Evolutionary conservation across 2,888 invertebrate genomes (phyloP).

Genomic region (Sinohyriopsis cumingii): DNA sequence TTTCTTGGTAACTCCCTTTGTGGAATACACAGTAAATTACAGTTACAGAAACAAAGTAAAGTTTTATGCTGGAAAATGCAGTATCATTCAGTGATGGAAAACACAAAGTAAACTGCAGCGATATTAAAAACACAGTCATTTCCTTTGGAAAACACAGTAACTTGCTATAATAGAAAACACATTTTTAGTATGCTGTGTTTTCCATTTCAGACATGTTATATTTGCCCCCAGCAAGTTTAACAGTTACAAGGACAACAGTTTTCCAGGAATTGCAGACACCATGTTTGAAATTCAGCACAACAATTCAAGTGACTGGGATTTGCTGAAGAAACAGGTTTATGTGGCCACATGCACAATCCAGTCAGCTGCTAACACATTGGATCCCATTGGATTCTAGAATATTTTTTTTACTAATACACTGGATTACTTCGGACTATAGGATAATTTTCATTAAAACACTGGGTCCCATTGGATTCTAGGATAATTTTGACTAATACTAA

Average conservation of each 20-base stretch:
- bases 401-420: no score
- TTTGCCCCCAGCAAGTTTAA: conserved; percentile 64
- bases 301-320: conserved; percentile 39
- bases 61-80: no score
- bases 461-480: no score
- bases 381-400: conserved; percentile 34
- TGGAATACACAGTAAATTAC: no score
- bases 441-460: no score
- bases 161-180: neutral
- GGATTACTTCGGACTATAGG: no score
- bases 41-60: no score
- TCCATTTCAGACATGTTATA: conserved; percentile 60
- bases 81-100: no score
- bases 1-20: no score
- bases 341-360: conserved; percentile 44
- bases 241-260: conserved; percentile 51
- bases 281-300: conserved; percentile 47
- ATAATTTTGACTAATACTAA: no score
- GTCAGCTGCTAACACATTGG: conserved; percentile 42
- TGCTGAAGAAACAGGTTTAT: conserved; percentile 47
- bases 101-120: no score
- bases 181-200: neutral
- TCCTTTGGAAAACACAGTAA: neutral
- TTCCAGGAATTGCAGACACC: conserved; percentile 60
- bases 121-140: no score